Evolutionary conservation across 1,140 invertebrate species (phyloP), one percentile per base, ranked within the genome.

Genomic region (Daktulosphaira vitifoliae): DNA sequence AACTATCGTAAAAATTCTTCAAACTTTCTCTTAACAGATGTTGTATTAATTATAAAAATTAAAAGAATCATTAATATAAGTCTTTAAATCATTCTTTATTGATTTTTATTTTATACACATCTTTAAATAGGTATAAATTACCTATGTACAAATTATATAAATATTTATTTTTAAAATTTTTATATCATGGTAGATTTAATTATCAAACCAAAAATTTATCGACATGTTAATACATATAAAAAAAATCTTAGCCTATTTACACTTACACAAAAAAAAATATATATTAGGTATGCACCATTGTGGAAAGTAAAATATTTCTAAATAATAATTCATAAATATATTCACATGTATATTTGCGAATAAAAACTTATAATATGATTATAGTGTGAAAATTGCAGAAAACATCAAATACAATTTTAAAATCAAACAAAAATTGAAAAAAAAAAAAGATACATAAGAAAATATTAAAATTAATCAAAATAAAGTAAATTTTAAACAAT

Each of bases 361-460:
- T 39, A 42, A n/a, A 33, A 33, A 33, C 11, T 33, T 6, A 11
- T 33, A 25, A 25, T 26, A 44, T 8, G 26, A 62, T 46, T 29
- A 62, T 46, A 62, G 23, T 62, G 56, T 62, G 42, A 62, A 62
- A 16, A 62, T 62, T 62, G 56, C 56, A 62, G 42, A 62, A 62
- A 42, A 62, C 39, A 62, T 62, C 44, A 62, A 39, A 62, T 62
- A 62, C 42, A 48, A 62, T 25, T 48, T 26, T 33, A 5, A 33
- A 33, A 33, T 33, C 29, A 33, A 6, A 33, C 29, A 33, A 33
- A 33, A 33, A 33, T 33, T 33, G 5, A 33, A 33, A 33, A 33
- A 33, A 11, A 33, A 11, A 33, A 11, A 11, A 33, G 5, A 33
- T 33, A 11, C 11, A 33, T 33, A 33, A 33, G 29, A 11, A 5